These are phyloP conservation scores for Ambastaia sidthimunki DNA, from an alignment of 2,797 vertebrate genomes.

Conservation along the genomic window DNA sequence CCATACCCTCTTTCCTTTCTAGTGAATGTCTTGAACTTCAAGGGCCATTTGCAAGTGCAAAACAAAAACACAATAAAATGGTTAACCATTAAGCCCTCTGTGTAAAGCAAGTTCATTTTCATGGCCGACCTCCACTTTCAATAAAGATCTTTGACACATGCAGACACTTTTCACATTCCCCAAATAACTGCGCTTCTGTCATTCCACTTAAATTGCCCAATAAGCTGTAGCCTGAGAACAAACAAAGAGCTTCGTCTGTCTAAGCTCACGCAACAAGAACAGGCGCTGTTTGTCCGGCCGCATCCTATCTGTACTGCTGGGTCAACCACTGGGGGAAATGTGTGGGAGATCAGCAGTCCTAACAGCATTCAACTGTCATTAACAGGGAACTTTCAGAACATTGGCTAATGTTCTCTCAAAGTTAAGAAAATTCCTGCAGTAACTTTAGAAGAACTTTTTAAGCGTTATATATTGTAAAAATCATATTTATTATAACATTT, in stretches of 20 bases:
- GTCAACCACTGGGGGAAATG: conserved; percentile 50
- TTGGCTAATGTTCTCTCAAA: no score
- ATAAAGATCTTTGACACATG: conserved; percentile 65
- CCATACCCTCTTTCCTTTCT: conserved; percentile 1
- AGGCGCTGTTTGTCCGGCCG: conserved; percentile 60
- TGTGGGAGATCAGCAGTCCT: conserved; percentile 3
- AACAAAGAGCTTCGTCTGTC: conserved; percentile 69
- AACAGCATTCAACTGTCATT: conserved; percentile 39
- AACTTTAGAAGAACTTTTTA: no score
- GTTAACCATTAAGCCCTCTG: conserved; percentile 39
- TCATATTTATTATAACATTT: no score
- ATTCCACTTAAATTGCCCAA: conserved; percentile 77
- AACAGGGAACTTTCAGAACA: neutral
- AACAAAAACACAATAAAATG: conserved; percentile 22
- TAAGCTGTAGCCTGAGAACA: conserved; percentile 67
- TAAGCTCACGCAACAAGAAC: conserved; percentile 64
- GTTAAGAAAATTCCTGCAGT: no score
- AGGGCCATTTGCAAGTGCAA: conserved; percentile 12
- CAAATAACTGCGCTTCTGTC: conserved; percentile 73
- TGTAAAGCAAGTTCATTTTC: conserved; percentile 62
- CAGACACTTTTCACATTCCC: conserved; percentile 77
- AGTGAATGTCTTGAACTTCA: conserved; percentile 2
- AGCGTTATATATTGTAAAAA: no score
- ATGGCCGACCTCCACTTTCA: conserved; percentile 49
- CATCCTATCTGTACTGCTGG: conserved; percentile 65